Evolutionary conservation across 2,888 invertebrate genomes (phyloP), one percentile per base, ranked within the genome.

Genomic region (Choreutis nemorana): DNA sequence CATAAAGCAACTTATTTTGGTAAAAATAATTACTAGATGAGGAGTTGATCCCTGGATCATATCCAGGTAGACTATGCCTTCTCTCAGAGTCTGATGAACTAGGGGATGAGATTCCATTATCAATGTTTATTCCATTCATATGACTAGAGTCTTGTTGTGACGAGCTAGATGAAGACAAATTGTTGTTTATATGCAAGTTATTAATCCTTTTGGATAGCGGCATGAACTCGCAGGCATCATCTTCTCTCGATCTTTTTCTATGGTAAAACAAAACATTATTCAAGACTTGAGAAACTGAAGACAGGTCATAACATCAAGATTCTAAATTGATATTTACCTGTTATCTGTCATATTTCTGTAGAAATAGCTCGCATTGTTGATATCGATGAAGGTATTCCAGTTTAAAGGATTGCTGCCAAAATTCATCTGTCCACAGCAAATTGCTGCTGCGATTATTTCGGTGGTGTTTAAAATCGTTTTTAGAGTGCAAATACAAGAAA

Each of bases 151-250:
- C 62, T 48, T 57, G 56, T 41, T 61, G 64, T 31, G 51, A 40
- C 37, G 43, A 34, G 41, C 43, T 44, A 26, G 55, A 41, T 40
- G 44, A 61, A n/a, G 51, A 45, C 18, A 77, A 52, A 39, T 62
- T 81, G 56, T 83, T 83, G 55, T 89, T 89, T 45, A 92, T 86
- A 53, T 93, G 92, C 29, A 94, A 81, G 73, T 93, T 93, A 61
- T 94, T 94, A 47, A 94, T 94, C 52, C 94, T 83, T 64, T 94
- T 94, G 8, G 93, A 93, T 29, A 94, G 68, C 30, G 94, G 94
- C 82, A 90, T 88, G 49, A 92, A 93, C 53, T 93, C 93, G 49
- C 83, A 83, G 20, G 83, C 81, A 43, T 91, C 91, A 50, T 91
- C 90, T 54, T 86, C 86, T 34, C 90, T 82, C 28, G 85, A 83